A percentile compares a stretch with the other conserved stretches of the same genome.
Conservation (phyloP, 2,113 vertebrate species). For the Apodemus speciosus region DNA sequence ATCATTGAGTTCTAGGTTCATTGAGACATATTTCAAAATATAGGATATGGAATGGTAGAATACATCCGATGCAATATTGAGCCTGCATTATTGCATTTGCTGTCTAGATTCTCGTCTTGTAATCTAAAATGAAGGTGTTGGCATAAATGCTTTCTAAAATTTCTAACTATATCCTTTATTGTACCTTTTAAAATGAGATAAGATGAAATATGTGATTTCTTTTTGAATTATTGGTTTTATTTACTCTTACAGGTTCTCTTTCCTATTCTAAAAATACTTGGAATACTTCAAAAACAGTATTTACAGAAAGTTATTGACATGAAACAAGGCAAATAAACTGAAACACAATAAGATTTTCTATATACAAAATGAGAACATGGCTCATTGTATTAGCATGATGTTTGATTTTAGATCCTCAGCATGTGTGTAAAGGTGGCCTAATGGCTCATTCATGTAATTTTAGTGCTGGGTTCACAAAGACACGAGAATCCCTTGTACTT, state of each 20-base stretch:
- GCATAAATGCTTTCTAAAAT: neutral
- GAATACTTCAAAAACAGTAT: neutral
- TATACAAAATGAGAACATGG: neutral
- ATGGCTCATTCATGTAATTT: no score
- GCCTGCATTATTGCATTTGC: neutral
- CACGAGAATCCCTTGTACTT: no score
- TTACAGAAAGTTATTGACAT: neutral
- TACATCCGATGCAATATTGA: neutral
- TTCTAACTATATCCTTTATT: conserved; percentile 5
- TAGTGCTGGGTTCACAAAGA: neutral
- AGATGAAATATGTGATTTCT: neutral
- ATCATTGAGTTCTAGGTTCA: neutral
- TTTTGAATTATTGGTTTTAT: neutral
- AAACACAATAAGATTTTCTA: neutral
- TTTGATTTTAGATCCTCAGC: no score
- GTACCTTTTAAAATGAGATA: neutral
- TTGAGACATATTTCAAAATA: neutral
- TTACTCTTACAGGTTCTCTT: neutral
- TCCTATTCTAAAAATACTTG: neutral
- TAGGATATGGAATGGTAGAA: neutral
- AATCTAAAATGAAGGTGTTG: conserved; percentile 1
- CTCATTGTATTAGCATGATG: neutral
- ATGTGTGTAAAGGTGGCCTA: neutral
- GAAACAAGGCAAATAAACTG: neutral
- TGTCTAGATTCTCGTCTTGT: neutral